Evolutionary conservation across 1,140 invertebrate genomes (phyloP), one percentile per base, ranked within the genome.

Genomic region (Gonatopus flavifemur): DNA sequence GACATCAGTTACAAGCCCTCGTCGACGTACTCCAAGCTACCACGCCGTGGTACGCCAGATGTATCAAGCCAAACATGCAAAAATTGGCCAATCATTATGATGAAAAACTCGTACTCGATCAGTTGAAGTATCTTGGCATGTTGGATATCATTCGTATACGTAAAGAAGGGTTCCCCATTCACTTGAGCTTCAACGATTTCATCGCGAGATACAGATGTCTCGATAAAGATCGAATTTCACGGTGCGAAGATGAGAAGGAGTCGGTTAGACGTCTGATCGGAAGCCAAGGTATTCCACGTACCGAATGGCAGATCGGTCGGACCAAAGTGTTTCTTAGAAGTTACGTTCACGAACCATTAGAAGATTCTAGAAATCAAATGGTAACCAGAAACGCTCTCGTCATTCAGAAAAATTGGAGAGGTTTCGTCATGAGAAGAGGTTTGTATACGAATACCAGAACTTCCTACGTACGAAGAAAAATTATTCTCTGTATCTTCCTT

Each of bases 31-130:
- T 96, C 3, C 91, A 94, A 70, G 87, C 85, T 12, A 96, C 94
- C 4, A 94, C 92, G 40, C 92, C 94, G 7, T 98, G 94, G 94
- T 95, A 97, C 79, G 93, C 95, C 1, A 82, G 94, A 6, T 98
- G 95, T 69, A 95, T 98, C 55, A 98, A 98, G 70, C 94, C 95
- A 1, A 98, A 98, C 66, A 84, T 88, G 68, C 81, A 88, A 57
- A 98, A 98, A 76, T 77, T 84, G n/a, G 81, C 93, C 0, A 86
- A 93, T 62, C 83, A 87, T 55, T 98, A 92, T 71, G 87, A 91
- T 70, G 86, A 89, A 30, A 82, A 84, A 38, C 81, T 96, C 42
- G 94, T 97, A 2, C 77, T 94, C 30, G 91, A 93, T 62, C 95
- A 98, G 77, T 79, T 97, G 5, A 86, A 88, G 56, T 98, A 97